Evolutionary conservation across 2,888 invertebrate genomes (phyloP).

Genomic region (Tachystola acroxantha): DNA sequence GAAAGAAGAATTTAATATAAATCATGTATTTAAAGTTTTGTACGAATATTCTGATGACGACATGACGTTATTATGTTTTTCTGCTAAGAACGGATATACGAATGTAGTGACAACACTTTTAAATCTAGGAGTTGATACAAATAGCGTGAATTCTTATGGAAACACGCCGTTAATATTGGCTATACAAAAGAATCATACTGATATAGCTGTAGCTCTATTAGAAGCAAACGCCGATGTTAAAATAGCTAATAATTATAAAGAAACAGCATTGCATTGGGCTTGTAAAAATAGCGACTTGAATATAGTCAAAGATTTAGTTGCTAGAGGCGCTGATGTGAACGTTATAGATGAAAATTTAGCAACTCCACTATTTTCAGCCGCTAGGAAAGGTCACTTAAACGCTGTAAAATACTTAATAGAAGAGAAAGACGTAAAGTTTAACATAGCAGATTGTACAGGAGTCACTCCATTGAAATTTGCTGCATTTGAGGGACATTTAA

Average conservation of each 20-base stretch:
- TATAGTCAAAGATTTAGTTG: neutral
- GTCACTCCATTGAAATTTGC: neutral
- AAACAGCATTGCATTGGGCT: neutral
- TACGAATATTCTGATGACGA: neutral
- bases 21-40: neutral
- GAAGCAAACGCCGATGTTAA: neutral
- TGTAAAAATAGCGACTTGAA: neutral
- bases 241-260: neutral
- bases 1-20: neutral
- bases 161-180: neutral
- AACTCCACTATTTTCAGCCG: neutral
- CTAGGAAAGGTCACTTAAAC: neutral
- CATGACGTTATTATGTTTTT: neutral
- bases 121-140: neutral
- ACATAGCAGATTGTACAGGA: neutral
- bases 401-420: slow-evolving; percentile 2
- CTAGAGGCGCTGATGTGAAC: neutral
- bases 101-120: neutral
- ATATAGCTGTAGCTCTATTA: slow-evolving; percentile 1
- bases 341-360: neutral
- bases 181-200: neutral
- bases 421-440: neutral
- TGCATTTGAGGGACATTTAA: neutral
- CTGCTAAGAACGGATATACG: neutral
- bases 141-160: neutral